phyloP scores from a whole-genome alignment of 2,888 invertebrate genomes.

The Perizoma flavofasciatum region DNA sequence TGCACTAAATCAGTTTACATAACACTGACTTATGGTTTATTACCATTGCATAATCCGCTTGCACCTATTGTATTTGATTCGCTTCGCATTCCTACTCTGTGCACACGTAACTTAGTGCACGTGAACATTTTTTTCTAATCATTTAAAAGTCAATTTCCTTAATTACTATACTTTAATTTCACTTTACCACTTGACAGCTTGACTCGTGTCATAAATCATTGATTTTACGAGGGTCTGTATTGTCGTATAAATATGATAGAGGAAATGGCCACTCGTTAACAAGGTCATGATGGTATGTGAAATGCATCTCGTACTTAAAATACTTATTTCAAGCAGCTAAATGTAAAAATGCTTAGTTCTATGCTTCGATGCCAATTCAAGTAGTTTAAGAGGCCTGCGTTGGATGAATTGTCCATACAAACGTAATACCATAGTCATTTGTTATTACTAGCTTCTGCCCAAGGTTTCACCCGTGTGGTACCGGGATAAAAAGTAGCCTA shows the following conservation, averaged over 20 bases:
- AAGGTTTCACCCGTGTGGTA: too few relatives aligned
- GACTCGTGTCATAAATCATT: constrained; percentile 1
- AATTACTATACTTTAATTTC: neutral
- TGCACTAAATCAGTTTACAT: constrained; percentile 6
- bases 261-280: neutral
- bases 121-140: constrained; percentile 3
- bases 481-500: too few relatives aligned
- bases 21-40: constrained; percentile 7
- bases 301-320: too few relatives aligned
- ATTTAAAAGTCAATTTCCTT: constrained; percentile 7
- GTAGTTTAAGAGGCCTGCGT: too few relatives aligned
- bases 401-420: too few relatives aligned
- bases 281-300: too few relatives aligned
- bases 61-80: constrained; percentile 6
- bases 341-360: too few relatives aligned
- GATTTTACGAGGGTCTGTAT: neutral
- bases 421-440: too few relatives aligned
- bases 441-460: too few relatives aligned
- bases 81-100: constrained; percentile 8
- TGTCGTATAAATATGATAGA: neutral
- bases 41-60: constrained; percentile 8
- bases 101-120: neutral
- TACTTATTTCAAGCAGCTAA: too few relatives aligned
- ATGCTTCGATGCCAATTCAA: too few relatives aligned
- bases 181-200: neutral